Evolutionary conservation across 2,888 invertebrate genomes (phyloP), one percentile per base, ranked within the genome.

Genomic region (Nowickia ferox): DNA sequence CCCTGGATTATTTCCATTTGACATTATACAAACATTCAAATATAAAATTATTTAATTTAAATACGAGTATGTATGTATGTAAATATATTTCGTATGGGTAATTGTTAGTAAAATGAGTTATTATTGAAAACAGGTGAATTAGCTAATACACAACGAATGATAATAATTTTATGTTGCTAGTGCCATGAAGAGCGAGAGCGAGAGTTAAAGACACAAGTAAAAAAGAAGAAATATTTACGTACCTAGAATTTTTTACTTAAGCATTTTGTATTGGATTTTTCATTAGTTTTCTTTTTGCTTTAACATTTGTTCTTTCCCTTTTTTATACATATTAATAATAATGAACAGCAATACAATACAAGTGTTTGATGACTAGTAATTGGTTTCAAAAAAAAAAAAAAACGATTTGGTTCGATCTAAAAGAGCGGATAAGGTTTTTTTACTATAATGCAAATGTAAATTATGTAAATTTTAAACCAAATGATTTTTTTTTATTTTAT

Each of bases 171-270:
- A 46, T 30, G 17, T 40, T 53, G 46, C 19, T 15, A 30, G 51
- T 53, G 46, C 19, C 5, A 13, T 57, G 17, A 46, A 38, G 76
- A 55, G n/a, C 71, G 19, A 38, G 30, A 71, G 42, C 69, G 10
- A 53, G 40, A 8, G 15, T 71, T 61, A 55, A 30, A 71, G 9
- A 51, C 6, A 69, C 40, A 59, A 19, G 17, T 19, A 55, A 2
- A 30, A n/a, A 66, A 71, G 0, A 63, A 22, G 22, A 82, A 63
- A 48, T 76, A 0, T 22, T 76, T 82, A 82, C 82, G 63, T 82
- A 82, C 81, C 81, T 82, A 82, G 44, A 53, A 2, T 48, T 75
- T 30, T 55, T 63, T 38, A 61, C 9, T 30, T 30, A 63, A n/a
- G 38, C 57, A 13, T 42, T 48, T 66, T 17, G 44, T 30, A 3